phyloP scores from a whole-genome alignment of 2,113 vertebrate genomes.

The Pangasianodon gigas region DNA sequence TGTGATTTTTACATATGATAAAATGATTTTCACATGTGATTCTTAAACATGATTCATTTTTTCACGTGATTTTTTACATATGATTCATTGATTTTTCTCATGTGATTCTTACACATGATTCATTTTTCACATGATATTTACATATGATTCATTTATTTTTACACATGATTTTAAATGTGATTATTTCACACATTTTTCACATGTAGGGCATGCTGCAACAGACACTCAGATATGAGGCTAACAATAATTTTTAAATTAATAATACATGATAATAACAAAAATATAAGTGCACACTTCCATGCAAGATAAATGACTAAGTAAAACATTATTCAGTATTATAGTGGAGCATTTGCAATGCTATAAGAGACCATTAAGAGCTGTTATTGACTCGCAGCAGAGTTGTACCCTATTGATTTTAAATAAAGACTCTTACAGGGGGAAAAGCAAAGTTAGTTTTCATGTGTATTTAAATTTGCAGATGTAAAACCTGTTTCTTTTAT shows the following conservation, averaged over 20 bases:
- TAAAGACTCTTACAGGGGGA: background rate
- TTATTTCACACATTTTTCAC: background rate
- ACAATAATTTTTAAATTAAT: background rate
- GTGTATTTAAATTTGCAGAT: slow-evolving; percentile 1
- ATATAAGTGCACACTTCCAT: background rate
- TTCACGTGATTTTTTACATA: background rate
- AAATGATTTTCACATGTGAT: background rate
- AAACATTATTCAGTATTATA: slow-evolving; percentile 3
- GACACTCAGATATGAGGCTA: background rate
- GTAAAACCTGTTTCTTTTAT: background rate
- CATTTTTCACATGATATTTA: background rate
- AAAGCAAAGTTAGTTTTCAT: slow-evolving; percentile 7
- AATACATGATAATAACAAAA: background rate
- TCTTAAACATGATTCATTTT: background rate
- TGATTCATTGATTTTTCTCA: background rate
- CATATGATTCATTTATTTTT: background rate
- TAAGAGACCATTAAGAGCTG: background rate
- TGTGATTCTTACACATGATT: background rate
- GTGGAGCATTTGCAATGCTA: background rate
- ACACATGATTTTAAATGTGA: too few species aligned
- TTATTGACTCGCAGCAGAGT: background rate
- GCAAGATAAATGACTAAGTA: background rate
- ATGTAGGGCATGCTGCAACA: background rate
- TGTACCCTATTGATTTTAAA: slow-evolving; percentile 15
- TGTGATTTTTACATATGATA: too few species aligned